Conservation (phyloP, 2,113 vertebrate genomes). For the Psephotus haematonotus region DNA sequence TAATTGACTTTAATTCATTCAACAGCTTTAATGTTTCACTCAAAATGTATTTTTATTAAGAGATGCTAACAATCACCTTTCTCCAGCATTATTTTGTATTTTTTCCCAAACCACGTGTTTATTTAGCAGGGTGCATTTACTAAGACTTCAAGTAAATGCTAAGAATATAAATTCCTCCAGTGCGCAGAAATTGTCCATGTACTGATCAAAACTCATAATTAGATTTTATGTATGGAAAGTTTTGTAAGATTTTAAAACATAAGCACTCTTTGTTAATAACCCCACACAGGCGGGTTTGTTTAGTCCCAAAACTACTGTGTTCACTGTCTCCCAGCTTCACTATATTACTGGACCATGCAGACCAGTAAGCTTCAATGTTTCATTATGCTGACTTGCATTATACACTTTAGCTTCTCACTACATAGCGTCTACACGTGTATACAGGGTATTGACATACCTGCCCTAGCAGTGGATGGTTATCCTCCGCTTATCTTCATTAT, state of each 20-base stretch:
- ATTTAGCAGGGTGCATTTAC: not conserved
- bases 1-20: not conserved
- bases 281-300: not conserved
- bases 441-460: not conserved
- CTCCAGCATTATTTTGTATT: not conserved
- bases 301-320: not conserved
- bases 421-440: accelerated
- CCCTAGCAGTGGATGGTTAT: not conserved
- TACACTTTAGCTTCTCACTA: not conserved
- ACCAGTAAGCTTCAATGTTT: not conserved
- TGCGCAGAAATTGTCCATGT: not conserved
- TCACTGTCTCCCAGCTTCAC: not conserved
- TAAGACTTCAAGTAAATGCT: not conserved
- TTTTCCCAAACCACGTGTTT: not conserved
- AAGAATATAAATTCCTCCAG: not conserved
- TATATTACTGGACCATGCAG: too few relatives aligned
- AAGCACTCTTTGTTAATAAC: not conserved
- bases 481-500: not conserved
- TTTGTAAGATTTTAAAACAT: not conserved
- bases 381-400: not conserved
- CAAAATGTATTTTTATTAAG: not conserved
- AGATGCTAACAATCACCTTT: not conserved
- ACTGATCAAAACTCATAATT: not conserved
- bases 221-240: not conserved
- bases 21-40: not conserved